A percentile compares a stretch with the other conserved stretches of the same genome.
Conservation (phyloP, 2,113 vertebrate genomes). For the Crotalus horridus region DNA sequence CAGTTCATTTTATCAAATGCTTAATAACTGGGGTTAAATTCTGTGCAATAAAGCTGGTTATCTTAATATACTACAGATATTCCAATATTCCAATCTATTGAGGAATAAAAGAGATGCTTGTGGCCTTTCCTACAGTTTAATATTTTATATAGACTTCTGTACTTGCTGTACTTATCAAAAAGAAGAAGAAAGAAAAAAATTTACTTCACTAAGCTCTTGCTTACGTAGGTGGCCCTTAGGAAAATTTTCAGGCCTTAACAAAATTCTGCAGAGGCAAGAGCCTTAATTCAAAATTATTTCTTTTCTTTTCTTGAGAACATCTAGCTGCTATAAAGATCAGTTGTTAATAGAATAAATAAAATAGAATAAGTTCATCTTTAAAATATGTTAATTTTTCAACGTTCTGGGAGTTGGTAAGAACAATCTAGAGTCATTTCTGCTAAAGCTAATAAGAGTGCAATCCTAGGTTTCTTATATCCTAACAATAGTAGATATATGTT, state of each 20-base stretch:
- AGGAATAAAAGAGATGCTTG: background rate
- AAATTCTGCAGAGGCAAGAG: background rate
- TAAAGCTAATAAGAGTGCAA: background rate
- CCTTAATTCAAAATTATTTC: background rate
- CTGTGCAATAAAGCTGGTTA: background rate
- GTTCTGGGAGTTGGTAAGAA: background rate
- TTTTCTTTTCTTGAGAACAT: background rate
- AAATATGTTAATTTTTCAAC: background rate
- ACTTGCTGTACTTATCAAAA: background rate
- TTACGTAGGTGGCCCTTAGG: background rate
- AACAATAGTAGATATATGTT: background rate
- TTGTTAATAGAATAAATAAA: background rate
- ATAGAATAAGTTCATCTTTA: background rate
- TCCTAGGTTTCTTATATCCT: background rate
- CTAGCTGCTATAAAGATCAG: background rate
- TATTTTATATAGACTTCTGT: background rate
- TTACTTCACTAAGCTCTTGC: background rate
- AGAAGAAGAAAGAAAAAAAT: too few species aligned
- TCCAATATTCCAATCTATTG: background rate
- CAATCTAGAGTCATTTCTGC: background rate
- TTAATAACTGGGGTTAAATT: background rate
- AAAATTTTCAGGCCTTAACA: background rate
- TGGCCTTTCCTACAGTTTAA: background rate
- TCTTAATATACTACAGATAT: background rate
- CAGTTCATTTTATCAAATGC: background rate